These are phyloP conservation scores for Glossophaga mutica DNA, from an alignment of 2,797 vertebrate species.

Conservation along the genomic window DNA sequence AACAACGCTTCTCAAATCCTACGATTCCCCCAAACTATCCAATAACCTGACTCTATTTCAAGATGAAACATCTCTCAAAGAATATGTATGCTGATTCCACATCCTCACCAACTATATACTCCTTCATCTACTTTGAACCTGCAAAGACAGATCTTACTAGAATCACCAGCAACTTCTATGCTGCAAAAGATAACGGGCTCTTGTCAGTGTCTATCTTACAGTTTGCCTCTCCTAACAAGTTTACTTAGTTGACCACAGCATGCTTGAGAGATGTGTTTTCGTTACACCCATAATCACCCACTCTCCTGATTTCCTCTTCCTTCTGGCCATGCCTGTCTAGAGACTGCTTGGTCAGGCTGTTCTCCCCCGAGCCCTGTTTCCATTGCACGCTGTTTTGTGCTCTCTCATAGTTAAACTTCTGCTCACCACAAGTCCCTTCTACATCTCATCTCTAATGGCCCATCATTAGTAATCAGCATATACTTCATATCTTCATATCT, in stretches of 20 bases:
- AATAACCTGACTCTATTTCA: not conserved
- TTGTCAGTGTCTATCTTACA: not conserved
- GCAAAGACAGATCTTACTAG: not conserved
- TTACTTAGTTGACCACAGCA: not conserved
- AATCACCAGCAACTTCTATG: not conserved
- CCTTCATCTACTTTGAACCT: not conserved
- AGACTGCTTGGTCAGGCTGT: not conserved
- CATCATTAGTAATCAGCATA: not conserved
- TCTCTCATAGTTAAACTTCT: not conserved
- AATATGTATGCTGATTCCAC: not conserved
- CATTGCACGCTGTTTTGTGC: not conserved
- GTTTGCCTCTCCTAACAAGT: not conserved
- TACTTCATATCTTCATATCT: not conserved
- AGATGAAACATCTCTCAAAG: not conserved
- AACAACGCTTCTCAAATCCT: not conserved
- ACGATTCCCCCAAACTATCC: not conserved
- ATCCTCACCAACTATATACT: not conserved
- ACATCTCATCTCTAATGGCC: not conserved
- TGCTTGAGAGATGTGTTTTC: not conserved
- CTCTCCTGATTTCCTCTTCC: not conserved
- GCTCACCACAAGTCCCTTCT: not conserved
- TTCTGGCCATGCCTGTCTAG: not conserved
- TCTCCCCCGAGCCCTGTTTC: not conserved
- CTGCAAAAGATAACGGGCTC: not conserved
- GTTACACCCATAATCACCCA: not conserved